Base-by-base conservation (phyloP, 2,888 invertebrate species). In the Megamerina dolium region DNA sequence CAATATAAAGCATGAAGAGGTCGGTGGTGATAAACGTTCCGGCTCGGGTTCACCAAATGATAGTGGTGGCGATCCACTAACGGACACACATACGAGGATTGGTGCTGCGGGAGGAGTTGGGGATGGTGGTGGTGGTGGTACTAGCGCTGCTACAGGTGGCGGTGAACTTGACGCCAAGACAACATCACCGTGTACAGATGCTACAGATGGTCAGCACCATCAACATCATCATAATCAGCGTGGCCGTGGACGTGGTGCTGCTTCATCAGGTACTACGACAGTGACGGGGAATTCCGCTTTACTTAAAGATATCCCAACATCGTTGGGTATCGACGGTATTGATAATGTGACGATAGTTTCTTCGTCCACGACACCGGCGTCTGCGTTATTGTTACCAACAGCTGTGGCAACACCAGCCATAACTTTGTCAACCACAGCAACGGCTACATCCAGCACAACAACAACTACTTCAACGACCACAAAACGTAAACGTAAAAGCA, bases 1-100 rank as follows among this genome's bases (percentile, higher is more conserved):
- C 55, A 80, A 83, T 52, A 89, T 68, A 37, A 91, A 91, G 66
- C 76, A 89, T 50, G 91, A 91, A 74, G 89, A 90, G 64, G 20
- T 61, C 16, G 63, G 60, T 37, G 61, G 59, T 52, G 90, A 91
- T 66, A 87, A 87, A 31, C 89, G 88, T 64, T 88, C 89, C 57
- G 89, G 89, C 41, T 90, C 91, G 6, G n/a, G n/a, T n/a, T n/a
- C n/a, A n/a, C n/a, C n/a, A n/a, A n/a, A n/a, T n/a, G n/a, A n/a
- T n/a, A 90, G 91, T 1, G 90, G 89, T 60, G 90, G 90, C 64
- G 90, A 91, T 68, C 82, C 76, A 14, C 54, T 68, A 5, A 66
- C 73, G 9, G 74, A 81, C 41, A 77, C 76, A 1, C 74, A 54
- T 43, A 45, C 55, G 59, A 73, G 43, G 37, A 37, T 43, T 13